These are phyloP conservation scores for Bujurquina vittata DNA, from an alignment of 2,113 vertebrate species.

Conservation along the genomic window DNA sequence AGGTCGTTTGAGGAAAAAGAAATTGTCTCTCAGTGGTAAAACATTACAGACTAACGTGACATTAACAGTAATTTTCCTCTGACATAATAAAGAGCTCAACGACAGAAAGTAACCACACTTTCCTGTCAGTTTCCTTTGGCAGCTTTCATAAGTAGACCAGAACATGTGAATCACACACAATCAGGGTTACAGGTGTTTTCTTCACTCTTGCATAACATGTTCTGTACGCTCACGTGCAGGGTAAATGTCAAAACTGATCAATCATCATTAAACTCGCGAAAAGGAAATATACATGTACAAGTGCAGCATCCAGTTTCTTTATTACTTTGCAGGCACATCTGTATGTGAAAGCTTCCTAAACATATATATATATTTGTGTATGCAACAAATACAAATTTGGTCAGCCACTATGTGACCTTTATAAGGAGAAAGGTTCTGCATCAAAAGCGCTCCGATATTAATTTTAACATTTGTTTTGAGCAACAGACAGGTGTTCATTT, in stretches of 20 bases:
- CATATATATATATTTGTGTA: not conserved
- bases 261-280: not conserved
- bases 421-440: too few species aligned
- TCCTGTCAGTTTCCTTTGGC: slow-evolving; percentile 64
- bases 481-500: not conserved
- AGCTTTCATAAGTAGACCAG: slow-evolving; percentile 34
- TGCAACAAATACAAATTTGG: not conserved
- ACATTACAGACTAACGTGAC: slow-evolving; percentile 37
- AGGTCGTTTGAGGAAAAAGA: slow-evolving; percentile 39
- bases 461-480: not conserved
- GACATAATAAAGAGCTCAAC: slow-evolving; percentile 63
- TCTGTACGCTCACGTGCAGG: not conserved
- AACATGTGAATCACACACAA: slow-evolving; percentile 52
- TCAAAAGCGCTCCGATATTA: not conserved
- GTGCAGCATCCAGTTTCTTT: not conserved
- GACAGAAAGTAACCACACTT: slow-evolving; percentile 51
- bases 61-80: slow-evolving; percentile 58
- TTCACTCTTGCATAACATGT: slow-evolving; percentile 12
- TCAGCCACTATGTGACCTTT: not conserved
- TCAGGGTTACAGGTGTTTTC: slow-evolving; percentile 28
- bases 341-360: not conserved
- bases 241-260: slow-evolving; percentile 43
- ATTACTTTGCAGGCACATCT: not conserved
- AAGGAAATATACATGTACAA: not conserved
- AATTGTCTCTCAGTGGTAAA: slow-evolving; percentile 33